A percentile compares a stretch with the other conserved stretches of the same genome.
phyloP scores from a whole-genome alignment of 2,888 invertebrate genomes.

The Ochropleura leucogaster region DNA sequence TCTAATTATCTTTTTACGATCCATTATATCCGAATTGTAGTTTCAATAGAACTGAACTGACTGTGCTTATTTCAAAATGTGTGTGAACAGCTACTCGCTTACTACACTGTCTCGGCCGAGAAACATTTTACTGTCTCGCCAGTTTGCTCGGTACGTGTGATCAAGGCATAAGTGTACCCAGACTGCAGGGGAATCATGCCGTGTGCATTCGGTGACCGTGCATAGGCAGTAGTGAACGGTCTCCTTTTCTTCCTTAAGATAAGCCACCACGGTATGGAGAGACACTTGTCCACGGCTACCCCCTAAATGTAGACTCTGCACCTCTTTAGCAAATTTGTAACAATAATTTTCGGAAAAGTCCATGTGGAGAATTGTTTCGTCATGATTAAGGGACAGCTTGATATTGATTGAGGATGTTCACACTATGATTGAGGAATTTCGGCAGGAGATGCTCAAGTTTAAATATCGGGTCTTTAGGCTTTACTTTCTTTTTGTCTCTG shows the following conservation, averaged over 20 bases:
- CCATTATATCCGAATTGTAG: constrained; percentile 25
- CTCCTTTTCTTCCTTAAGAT: no score
- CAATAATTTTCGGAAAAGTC: no score
- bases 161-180: constrained; percentile 1
- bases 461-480: neutral
- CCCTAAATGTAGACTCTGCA: no score
- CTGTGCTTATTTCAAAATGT: constrained; percentile 46
- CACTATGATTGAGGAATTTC: no score
- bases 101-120: constrained; percentile 45
- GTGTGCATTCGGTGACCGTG: neutral
- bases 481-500: neutral
- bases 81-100: constrained; percentile 49
- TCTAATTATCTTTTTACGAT: constrained; percentile 46
- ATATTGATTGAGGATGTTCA: no score
- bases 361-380: no score
- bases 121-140: constrained; percentile 31
- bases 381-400: no score
- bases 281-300: no score
- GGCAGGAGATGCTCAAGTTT: no score
- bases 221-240: no score
- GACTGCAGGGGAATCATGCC: neutral
- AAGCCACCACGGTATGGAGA: no score
- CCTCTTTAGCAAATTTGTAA: neutral
- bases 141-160: constrained; percentile 15
- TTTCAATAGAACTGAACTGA: constrained; percentile 44